Evolutionary conservation across 2,888 invertebrate genomes (phyloP).

Genomic region (Macroteleia sp.): DNA sequence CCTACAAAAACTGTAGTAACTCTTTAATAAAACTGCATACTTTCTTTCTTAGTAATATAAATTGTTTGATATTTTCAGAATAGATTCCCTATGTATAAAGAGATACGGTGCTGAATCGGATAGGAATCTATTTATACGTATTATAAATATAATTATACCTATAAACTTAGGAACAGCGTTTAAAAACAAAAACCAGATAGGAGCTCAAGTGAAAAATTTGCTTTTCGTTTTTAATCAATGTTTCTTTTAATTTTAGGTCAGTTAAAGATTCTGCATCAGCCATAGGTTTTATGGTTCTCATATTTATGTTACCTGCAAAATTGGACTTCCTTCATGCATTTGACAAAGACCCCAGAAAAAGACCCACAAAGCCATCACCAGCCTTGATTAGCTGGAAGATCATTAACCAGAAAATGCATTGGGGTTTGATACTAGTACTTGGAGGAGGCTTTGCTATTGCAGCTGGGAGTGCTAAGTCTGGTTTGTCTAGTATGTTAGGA

Average conservation of each 20-base stretch:
- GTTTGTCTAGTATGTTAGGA: slow-evolving; percentile 91
- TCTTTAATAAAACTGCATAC: too few relatives aligned
- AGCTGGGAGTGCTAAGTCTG: slow-evolving; percentile 91
- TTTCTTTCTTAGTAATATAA: too few relatives aligned
- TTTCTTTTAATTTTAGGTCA: slow-evolving; percentile 85
- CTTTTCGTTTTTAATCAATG: too few relatives aligned
- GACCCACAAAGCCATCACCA: slow-evolving; percentile 87
- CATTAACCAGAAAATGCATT: slow-evolving; percentile 93
- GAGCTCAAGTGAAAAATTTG: too few relatives aligned
- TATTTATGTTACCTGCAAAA: slow-evolving; percentile 93
- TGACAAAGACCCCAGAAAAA: slow-evolving; percentile 84
- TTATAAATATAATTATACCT: too few relatives aligned
- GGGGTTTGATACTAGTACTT: slow-evolving; percentile 94
- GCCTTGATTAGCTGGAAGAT: slow-evolving; percentile 93
- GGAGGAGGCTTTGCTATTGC: slow-evolving; percentile 97
- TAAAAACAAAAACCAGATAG: too few relatives aligned
- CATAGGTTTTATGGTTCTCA: slow-evolving; percentile 91
- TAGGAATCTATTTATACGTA: too few relatives aligned
- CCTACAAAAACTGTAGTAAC: too few relatives aligned
- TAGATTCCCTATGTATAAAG: too few relatives aligned
- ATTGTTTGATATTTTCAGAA: too few relatives aligned
- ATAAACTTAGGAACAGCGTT: too few relatives aligned
- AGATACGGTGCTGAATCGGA: too few relatives aligned
- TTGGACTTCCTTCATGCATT: slow-evolving; percentile 90
- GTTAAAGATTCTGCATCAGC: slow-evolving; percentile 93